Conservation (phyloP, 2,888 invertebrate genomes). For the Chelonus formosanus region DNA sequence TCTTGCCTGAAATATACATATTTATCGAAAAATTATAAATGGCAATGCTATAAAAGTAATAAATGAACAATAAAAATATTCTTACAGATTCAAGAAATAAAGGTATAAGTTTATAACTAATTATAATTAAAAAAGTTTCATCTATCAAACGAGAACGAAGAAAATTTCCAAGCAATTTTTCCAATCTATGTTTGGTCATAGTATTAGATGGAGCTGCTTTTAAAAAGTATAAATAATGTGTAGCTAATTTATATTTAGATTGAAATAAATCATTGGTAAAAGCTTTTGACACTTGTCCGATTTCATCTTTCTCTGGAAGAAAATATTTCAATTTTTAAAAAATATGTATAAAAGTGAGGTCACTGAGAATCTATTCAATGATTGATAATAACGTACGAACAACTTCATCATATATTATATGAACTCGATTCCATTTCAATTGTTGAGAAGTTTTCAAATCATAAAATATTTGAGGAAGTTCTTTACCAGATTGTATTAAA, state of each 20-base stretch:
- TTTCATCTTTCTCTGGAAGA: too few species aligned
- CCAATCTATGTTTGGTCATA: constrained; percentile 65
- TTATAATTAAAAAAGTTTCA: constrained; percentile 72
- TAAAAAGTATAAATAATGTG: constrained; percentile 62
- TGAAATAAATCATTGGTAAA: background rate
- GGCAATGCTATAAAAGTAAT: background rate
- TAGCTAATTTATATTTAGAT: background rate
- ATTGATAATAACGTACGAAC: constrained; percentile 67
- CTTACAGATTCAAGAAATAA: constrained; percentile 72
- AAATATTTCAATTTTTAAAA: background rate
- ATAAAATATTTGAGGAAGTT: constrained; percentile 79
- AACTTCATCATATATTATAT: constrained; percentile 77
- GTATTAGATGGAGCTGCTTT: constrained; percentile 69
- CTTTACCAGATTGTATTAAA: constrained; percentile 74
- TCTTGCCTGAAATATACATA: constrained; percentile 67
- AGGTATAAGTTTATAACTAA: constrained; percentile 71
- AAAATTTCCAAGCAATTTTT: constrained; percentile 66
- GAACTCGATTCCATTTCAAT: constrained; percentile 77
- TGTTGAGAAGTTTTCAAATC: constrained; percentile 75
- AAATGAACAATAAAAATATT: constrained; percentile 12
- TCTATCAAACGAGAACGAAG: constrained; percentile 38
- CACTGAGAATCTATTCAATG: constrained; percentile 16
- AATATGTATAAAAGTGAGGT: background rate
- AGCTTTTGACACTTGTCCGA: background rate
- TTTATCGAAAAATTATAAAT: background rate